Evolutionary conservation across 1,140 invertebrate species (phyloP).

Genomic region (Aphelenchoides fujianensis): DNA sequence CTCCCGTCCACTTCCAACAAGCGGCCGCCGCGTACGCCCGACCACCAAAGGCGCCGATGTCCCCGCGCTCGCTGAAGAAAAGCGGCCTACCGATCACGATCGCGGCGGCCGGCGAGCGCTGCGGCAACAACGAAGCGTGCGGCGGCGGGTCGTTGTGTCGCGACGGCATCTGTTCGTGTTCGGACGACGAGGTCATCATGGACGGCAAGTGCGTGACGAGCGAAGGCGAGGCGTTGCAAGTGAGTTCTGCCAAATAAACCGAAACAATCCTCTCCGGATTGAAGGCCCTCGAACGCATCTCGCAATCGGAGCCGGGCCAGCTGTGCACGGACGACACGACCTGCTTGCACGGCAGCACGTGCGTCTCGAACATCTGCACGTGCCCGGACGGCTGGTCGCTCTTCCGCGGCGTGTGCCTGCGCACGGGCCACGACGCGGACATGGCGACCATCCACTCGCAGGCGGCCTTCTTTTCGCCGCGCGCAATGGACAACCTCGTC

Average conservation of each 20-base stretch:
- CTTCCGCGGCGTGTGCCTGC: slow-evolving; percentile 33
- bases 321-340: slow-evolving; percentile 25
- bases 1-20: background rate
- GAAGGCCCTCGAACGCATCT: slow-evolving; percentile 29
- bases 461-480: slow-evolving; percentile 26
- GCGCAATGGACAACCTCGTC: slow-evolving; percentile 8
- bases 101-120: slow-evolving; percentile 38
- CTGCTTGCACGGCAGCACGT: slow-evolving; percentile 15
- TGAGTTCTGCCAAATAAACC: slow-evolving; percentile 12
- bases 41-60: slow-evolving; percentile 12
- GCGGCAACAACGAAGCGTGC: slow-evolving; percentile 53
- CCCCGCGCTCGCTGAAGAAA: background rate
- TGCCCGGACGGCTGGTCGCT: slow-evolving; percentile 28
- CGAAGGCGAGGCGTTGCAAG: slow-evolving; percentile 27
- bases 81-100: slow-evolving; percentile 12
- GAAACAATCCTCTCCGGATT: too few species aligned
- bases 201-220: slow-evolving; percentile 46
- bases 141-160: slow-evolving; percentile 52
- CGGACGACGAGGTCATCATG: slow-evolving; percentile 38
- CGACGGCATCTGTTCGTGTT: slow-evolving; percentile 53
- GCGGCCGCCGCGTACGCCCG: background rate
- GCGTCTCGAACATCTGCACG: slow-evolving; percentile 25
- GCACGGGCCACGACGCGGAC: background rate
- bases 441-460: slow-evolving; percentile 23
- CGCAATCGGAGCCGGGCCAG: slow-evolving; percentile 44